Evolutionary conservation across 2,113 vertebrate species (phyloP).

Genomic region (Ceuthmochares aereus): DNA sequence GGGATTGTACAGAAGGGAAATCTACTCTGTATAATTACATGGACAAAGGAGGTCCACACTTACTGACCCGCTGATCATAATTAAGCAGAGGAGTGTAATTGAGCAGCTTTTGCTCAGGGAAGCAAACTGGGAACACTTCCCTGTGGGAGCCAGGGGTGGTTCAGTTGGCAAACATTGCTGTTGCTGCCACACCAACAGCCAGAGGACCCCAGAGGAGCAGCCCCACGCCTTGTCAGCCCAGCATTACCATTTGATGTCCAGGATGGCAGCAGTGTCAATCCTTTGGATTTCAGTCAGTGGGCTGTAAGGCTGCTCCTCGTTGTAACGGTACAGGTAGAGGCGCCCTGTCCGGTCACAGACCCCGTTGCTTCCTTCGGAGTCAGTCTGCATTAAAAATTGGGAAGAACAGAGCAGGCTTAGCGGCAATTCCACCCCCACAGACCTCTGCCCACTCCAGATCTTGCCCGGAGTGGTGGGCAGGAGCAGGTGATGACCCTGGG

Average conservation of each 20-base stretch:
- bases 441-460: accelerated
- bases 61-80: background rate
- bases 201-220: background rate
- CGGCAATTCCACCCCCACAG: background rate
- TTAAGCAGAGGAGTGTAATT: background rate
- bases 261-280: slow-evolving; percentile 84
- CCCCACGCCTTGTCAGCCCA: accelerated
- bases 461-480: accelerated
- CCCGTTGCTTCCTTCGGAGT: background rate
- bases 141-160: background rate
- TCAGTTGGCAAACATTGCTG: background rate
- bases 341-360: slow-evolving; percentile 81
- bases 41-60: background rate
- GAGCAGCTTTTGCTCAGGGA: background rate
- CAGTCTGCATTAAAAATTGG: slow-evolving; percentile 46
- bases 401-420: background rate
- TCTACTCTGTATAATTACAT: background rate
- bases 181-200: background rate
- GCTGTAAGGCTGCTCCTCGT: slow-evolving; percentile 62
- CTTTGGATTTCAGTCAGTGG: slow-evolving; percentile 86
- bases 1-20: background rate
- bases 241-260: slow-evolving; percentile 92
- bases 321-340: slow-evolving; percentile 87
- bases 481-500: background rate
- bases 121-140: background rate